Evolutionary conservation across 2,113 vertebrate species (phyloP).

Genomic region (Malurus alboscapulatus): DNA sequence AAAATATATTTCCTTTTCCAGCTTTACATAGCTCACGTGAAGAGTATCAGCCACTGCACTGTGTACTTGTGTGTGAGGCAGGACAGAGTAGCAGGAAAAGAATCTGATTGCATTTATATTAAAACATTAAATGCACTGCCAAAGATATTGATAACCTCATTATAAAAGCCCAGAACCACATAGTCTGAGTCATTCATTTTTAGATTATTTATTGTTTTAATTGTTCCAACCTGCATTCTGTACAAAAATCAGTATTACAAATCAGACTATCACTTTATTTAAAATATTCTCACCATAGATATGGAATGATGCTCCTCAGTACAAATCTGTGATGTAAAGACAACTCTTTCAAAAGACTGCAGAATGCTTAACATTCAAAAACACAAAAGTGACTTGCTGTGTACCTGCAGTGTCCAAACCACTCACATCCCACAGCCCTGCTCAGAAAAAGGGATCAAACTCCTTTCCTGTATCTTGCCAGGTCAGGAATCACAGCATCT

Average conservation of each 20-base stretch:
- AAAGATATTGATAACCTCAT: background rate
- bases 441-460: background rate
- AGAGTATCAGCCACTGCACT: background rate
- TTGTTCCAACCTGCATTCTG: background rate
- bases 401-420: background rate
- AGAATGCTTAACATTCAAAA: background rate
- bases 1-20: background rate
- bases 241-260: background rate
- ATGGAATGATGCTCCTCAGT: background rate
- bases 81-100: background rate
- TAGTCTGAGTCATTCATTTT: background rate
- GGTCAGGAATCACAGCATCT: background rate
- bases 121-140: background rate
- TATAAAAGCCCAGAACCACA: background rate
- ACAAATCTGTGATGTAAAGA: background rate
- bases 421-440: accelerated
- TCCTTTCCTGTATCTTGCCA: background rate
- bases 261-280: background rate
- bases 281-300: background rate
- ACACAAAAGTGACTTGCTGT: background rate
- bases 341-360: background rate
- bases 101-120: background rate
- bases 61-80: background rate
- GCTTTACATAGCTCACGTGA: background rate
- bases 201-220: background rate